Evolutionary conservation across 2,113 vertebrate species (phyloP).

Genomic region (Redunca redunca): DNA sequence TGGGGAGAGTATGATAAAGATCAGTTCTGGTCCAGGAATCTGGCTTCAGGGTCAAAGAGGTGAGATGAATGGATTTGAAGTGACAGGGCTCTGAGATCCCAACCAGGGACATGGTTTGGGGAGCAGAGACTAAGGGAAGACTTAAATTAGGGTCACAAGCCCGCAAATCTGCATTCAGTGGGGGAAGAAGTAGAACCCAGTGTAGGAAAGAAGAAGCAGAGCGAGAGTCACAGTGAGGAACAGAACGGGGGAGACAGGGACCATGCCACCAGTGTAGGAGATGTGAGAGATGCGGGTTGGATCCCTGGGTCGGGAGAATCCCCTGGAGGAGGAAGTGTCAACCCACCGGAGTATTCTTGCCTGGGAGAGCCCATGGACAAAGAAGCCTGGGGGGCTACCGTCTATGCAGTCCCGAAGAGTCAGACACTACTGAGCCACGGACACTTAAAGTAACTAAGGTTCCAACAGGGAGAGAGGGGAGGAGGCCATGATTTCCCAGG

Average conservation of each 20-base stretch:
- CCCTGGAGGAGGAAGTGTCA: not conserved
- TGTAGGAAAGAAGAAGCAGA: not conserved
- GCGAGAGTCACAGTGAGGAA: not conserved
- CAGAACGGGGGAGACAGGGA: not conserved
- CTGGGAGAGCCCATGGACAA: not conserved
- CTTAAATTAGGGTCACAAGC: not conserved
- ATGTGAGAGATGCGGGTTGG: accelerated
- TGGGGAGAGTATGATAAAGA: not conserved
- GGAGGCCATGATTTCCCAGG: not conserved
- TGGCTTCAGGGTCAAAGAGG: not conserved
- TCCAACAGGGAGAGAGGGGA: not conserved
- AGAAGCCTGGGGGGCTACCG: not conserved
- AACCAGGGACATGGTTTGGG: not conserved
- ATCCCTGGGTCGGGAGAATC: not conserved
- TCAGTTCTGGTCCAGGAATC: not conserved
- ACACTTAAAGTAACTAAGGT: not conserved
- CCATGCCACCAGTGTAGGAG: not conserved
- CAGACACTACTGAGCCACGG: not conserved
- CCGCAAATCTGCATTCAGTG: not conserved
- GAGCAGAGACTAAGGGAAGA: not conserved
- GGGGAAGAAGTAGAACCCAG: not conserved
- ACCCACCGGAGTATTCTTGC: not conserved
- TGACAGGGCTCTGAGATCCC: not conserved
- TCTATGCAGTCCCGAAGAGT: not conserved
- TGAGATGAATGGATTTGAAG: not conserved